phyloP scores from a whole-genome alignment of 1,140 invertebrate genomes.

The Panulirus ornatus region DNA sequence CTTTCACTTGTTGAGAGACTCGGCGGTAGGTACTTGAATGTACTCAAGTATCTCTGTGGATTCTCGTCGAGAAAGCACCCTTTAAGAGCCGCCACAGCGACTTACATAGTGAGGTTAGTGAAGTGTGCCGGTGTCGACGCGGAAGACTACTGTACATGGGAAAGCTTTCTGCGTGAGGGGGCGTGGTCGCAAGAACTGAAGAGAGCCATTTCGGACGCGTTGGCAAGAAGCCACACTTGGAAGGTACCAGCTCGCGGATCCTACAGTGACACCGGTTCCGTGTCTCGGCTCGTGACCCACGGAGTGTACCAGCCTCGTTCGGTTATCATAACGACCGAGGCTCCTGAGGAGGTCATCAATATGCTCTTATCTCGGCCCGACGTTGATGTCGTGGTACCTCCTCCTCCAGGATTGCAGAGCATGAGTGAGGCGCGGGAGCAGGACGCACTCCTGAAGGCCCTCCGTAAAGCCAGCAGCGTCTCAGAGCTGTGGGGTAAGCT shows the following conservation, averaged over 20 bases:
- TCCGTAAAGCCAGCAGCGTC: conserved; percentile 27
- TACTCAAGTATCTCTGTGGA: conserved; percentile 17
- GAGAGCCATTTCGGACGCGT: neutral
- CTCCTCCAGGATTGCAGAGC: neutral
- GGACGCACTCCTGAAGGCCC: conserved; percentile 11
- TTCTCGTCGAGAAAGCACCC: neutral
- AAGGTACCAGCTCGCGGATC: conserved; percentile 13
- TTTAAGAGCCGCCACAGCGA: neutral
- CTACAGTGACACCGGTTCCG: neutral
- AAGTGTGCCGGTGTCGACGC: conserved; percentile 8
- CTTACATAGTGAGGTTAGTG: neutral
- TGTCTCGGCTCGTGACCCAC: conserved; percentile 12
- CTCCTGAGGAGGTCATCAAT: neutral
- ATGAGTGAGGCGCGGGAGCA: neutral
- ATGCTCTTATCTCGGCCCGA: neutral
- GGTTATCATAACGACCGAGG: neutral
- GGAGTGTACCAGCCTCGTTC: neutral
- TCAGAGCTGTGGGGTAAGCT: conserved; percentile 45
- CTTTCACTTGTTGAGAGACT: neutral
- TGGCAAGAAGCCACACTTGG: neutral
- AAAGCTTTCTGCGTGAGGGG: conserved; percentile 6
- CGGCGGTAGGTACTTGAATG: conserved; percentile 21
- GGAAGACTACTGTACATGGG: conserved; percentile 7
- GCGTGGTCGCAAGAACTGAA: neutral
- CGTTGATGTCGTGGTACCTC: conserved; percentile 29